phyloP scores from a whole-genome alignment of 2,113 vertebrate species.

The Erythrolamprus reginae region DNA sequence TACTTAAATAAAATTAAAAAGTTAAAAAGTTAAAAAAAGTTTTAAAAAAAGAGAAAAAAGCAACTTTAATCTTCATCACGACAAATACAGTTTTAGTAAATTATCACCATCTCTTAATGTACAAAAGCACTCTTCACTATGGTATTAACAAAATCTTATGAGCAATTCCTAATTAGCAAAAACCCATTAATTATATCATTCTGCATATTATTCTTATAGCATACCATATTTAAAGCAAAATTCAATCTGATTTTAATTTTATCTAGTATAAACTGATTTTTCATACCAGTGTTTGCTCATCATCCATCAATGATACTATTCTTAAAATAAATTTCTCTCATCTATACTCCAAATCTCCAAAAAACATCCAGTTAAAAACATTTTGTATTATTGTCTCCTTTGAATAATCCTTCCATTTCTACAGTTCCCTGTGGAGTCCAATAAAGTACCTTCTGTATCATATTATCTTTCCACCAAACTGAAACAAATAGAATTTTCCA shows the following conservation, averaged over 20 bases:
- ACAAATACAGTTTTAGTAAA: neutral
- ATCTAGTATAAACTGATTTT: neutral
- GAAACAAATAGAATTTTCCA: neutral
- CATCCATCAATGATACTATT: neutral
- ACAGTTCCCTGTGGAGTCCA: neutral
- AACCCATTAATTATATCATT: neutral
- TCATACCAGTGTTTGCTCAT: neutral
- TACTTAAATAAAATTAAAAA: too few species aligned
- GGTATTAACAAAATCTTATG: neutral
- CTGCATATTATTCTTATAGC: neutral
- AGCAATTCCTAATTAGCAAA: neutral
- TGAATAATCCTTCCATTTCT: neutral
- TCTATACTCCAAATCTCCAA: too few species aligned
- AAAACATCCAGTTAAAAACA: too few species aligned
- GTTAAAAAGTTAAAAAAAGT: too few species aligned
- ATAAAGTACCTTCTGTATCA: neutral
- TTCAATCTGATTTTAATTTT: neutral
- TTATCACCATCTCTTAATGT: neutral
- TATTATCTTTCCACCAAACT: neutral
- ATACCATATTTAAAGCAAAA: neutral
- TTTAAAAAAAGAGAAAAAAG: neutral
- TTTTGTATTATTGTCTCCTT: too few species aligned
- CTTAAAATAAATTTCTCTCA: neutral
- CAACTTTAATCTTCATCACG: neutral
- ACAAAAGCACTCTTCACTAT: neutral